A percentile compares a stretch with the other conserved stretches of the same genome.
Conservation (phyloP, 2,113 vertebrate species). For the Hemichromis elongatus region DNA sequence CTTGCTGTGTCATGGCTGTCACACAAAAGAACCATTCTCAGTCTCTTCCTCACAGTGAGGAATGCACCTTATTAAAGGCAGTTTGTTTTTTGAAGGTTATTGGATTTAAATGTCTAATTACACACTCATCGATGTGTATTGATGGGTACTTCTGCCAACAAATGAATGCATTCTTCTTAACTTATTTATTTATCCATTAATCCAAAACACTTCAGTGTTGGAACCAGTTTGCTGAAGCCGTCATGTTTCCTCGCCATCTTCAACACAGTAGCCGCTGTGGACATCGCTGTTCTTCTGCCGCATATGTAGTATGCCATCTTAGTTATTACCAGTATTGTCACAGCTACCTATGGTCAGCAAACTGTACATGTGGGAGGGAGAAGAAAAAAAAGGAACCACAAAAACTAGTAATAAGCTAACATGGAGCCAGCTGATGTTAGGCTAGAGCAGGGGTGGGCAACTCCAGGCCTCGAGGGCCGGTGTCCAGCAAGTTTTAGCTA, state of each 20-base stretch:
- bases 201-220: not conserved
- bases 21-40: not conserved
- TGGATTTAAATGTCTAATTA: not conserved
- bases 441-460: no score
- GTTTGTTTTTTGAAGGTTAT: not conserved
- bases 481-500: no score
- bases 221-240: not conserved
- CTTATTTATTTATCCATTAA: not conserved
- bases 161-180: not conserved
- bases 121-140: not conserved
- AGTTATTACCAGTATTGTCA: not conserved
- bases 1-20: not conserved
- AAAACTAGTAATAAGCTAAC: not conserved
- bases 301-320: not conserved
- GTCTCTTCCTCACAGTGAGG: not conserved
- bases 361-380: not conserved
- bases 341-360: not conserved
- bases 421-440: not conserved
- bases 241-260: not conserved
- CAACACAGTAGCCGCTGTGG: not conserved
- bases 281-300: not conserved
- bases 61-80: not conserved
- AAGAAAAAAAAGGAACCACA: no score
- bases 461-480: no score
- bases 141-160: not conserved